Base-by-base conservation (phyloP, 2,888 invertebrate genomes). In the Nomada lathburiana region DNA sequence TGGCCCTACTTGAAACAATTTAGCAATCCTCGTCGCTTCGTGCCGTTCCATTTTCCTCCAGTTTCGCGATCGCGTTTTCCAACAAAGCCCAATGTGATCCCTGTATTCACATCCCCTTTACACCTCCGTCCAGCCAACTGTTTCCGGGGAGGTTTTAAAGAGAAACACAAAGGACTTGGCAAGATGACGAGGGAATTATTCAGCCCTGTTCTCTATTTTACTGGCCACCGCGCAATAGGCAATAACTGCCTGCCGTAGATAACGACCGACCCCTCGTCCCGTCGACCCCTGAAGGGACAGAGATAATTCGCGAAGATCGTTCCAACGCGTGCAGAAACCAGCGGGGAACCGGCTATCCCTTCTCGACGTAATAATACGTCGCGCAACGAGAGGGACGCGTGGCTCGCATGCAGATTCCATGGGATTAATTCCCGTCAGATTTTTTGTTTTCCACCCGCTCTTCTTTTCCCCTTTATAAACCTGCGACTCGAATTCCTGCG, bases 171-270 rank as follows among this genome's bases (percentile, higher is more conserved):
- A 83, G 83, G 83, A 83, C 73, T 70, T 44, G 72, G 77, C 72
- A 82, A 78, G 78, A 68, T 83, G 83, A 82, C 83, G 71, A 72
- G 75, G 79, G 78, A 75, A 83, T 83, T 83, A 83, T 79, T 79
- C 83, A 78, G 72, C 47, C 62, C 71, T 63, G 84, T 81, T 72
- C 74, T 69, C 76, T 50, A 84, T 77, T 84, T 79, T 69, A 64
- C 69, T 47, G 74, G 65, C 57, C 72, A 84, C 47, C 74, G 75
- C 26, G 84, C 84, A 81, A 84, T 84, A 77, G 84, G 74, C 84
- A 80, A 84, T 84, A 84, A 84, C 84, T 84, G 84, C 64, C 80
- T 72, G 63, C 65, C 74, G 75, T 77, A 84, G 84, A 84, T 84
- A 84, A 84, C 84, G 84, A 84, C 71, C 76, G 36, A 20, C 68